A percentile compares a stretch with the other conserved stretches of the same genome.
phyloP scores from a whole-genome alignment of 2,888 invertebrate genomes.

The Ectobius pallidus region DNA sequence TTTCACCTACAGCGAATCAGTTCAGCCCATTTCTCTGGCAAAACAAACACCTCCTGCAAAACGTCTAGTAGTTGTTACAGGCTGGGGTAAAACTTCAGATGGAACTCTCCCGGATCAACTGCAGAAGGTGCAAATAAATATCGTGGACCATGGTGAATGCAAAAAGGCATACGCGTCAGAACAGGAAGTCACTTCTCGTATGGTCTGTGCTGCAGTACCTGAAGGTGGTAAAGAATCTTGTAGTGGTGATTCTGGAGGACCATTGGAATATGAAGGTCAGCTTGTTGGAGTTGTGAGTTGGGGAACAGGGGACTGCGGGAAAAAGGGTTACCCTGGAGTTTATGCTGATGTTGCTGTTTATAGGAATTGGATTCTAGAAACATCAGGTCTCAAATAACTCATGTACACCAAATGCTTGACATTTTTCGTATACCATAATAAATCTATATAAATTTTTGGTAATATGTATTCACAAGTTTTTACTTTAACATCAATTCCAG shows the following conservation, averaged over 20 bases:
- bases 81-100: not conserved
- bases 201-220: slow-evolving; percentile 60
- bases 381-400: not conserved
- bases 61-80: not conserved
- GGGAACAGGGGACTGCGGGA: not conserved
- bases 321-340: not conserved
- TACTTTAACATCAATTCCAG: too few relatives aligned
- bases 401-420: too few relatives aligned
- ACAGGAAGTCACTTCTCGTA: slow-evolving; percentile 50
- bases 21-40: not conserved
- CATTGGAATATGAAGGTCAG: not conserved
- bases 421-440: too few relatives aligned
- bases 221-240: slow-evolving; percentile 58
- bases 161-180: not conserved
- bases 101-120: not conserved
- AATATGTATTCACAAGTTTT: too few relatives aligned
- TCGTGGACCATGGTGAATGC: not conserved
- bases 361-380: too few relatives aligned
- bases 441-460: too few relatives aligned
- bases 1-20: not conserved
- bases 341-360: not conserved
- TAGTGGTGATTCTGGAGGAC: slow-evolving; percentile 48
- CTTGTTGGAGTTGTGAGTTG: not conserved
- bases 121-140: not conserved
- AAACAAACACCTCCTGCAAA: not conserved